phyloP scores from a whole-genome alignment of 2,888 invertebrate species.

The Scaptodrosophila latifasciaeformis region DNA sequence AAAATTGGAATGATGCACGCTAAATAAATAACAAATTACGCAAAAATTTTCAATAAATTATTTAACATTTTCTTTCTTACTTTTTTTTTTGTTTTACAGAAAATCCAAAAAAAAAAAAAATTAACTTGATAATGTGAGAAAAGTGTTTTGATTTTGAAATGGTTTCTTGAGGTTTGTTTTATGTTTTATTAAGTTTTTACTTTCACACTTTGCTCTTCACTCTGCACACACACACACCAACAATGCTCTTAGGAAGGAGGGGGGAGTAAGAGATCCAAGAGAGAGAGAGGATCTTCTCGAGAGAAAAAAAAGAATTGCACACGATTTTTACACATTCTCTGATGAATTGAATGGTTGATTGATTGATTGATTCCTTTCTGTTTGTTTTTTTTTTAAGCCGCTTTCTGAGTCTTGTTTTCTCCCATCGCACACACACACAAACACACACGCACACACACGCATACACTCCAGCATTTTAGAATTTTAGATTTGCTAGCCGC shows the following conservation, averaged over 20 bases:
- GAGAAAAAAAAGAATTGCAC: no score
- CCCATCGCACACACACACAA: slow-evolving; percentile 44
- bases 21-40: slow-evolving; percentile 38
- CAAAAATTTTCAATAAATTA: no score
- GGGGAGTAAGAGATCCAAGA: slow-evolving; percentile 23
- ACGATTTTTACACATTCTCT: no score
- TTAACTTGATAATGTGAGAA: no score
- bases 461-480: not conserved
- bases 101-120: no score
- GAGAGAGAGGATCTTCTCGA: slow-evolving; percentile 36
- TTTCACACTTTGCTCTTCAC: slow-evolving; percentile 21
- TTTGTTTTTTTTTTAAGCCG: slow-evolving; percentile 35
- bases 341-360: no score
- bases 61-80: no score
- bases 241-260: slow-evolving; percentile 2
- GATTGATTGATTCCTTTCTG: no score
- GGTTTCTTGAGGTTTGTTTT: slow-evolving; percentile 29
- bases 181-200: no score
- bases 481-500: no score
- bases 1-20: slow-evolving; percentile 56
- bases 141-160: slow-evolving; percentile 20
- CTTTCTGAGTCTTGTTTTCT: slow-evolving; percentile 65
- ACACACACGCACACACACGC: no score
- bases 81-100: no score
- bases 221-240: slow-evolving; percentile 11